Base-by-base conservation (phyloP, 2,797 vertebrate species). In the Chelon auratus region DNA sequence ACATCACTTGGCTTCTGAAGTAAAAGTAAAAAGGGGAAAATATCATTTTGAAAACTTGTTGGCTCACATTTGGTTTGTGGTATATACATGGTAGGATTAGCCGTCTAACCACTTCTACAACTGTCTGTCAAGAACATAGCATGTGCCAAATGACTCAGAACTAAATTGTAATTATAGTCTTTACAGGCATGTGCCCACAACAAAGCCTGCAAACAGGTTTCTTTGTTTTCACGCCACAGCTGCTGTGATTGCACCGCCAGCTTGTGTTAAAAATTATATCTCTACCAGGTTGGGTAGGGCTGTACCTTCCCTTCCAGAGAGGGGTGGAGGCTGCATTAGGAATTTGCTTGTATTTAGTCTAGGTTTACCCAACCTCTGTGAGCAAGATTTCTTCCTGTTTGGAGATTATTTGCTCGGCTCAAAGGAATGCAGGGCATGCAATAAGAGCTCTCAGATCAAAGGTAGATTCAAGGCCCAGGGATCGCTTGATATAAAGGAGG, bases 161-260 rank as follows among this genome's bases (percentile, higher is more conserved):
- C 52, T 72, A 83, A 87, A 89, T 83, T 66, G 78, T 87, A 88
- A 91, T 88, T 78, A 91, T 69, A 77, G 87, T 71, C 79, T 84
- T 88, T 73, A 82, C 62, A 54, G 79, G 72, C 70, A 43, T 77
- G 65, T 87, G 77, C 62, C 71, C 72, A 86, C 79, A 88, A 82
- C 83, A 89, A 80, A 88, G 71, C 67, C 68, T 60, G 48, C 77
- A 58, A 80, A 89, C 79, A 78, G 65, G 69, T 83, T 84, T 86
- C 78, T 84, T 89, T 90, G 75, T 89, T 87, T 87, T 87, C 68
- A 67, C 61, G 15, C 79, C 63, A 39, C 83, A 87, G 80, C 80
- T 84, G 88, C 80, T 80, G 86, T 82, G 75, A 84, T 87, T 77
- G 75, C 69, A 14, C 67, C 70, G 79, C 71, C 83, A 78, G 70